Conservation (phyloP, 1,140 invertebrate species). For the Dysdera silvatica region DNA sequence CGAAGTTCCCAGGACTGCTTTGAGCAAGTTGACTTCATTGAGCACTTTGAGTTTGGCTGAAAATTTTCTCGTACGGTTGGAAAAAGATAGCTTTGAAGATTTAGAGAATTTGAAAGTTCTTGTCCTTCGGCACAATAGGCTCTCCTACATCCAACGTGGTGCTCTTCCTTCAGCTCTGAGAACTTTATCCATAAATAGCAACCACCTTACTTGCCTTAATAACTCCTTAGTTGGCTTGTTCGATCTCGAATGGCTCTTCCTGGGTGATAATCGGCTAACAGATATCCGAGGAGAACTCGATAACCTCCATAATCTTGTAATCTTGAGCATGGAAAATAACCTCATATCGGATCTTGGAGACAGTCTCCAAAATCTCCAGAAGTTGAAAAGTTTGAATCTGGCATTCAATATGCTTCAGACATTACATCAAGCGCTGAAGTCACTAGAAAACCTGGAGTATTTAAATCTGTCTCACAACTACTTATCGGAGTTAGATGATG, state of each 20-base stretch:
- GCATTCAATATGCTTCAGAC: constrained; percentile 52
- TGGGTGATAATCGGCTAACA: neutral
- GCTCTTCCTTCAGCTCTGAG: constrained; percentile 6
- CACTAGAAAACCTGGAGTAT: constrained; percentile 50
- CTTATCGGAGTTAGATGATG: constrained; percentile 44
- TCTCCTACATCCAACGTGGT: constrained; percentile 9
- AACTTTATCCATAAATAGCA: neutral
- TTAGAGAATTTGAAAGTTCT: neutral
- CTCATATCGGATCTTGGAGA: neutral
- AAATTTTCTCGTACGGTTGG: constrained; percentile 11
- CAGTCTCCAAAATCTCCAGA: constrained; percentile 4
- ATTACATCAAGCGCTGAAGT: constrained; percentile 52
- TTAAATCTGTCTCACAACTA: constrained; percentile 55
- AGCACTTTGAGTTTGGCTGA: constrained; percentile 8
- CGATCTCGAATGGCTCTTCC: neutral
- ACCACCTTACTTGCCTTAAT: constrained; percentile 9
- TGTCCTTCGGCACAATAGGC: constrained; percentile 1
- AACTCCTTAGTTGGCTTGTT: neutral
- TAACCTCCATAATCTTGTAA: neutral
- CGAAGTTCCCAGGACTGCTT: constrained; percentile 19
- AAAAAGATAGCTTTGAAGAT: neutral
- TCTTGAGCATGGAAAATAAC: constrained; percentile 4
- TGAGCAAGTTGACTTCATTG: constrained; percentile 4
- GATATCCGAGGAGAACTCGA: neutral
- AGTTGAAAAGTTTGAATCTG: constrained; percentile 45